Evolutionary conservation across 1,140 invertebrate genomes (phyloP).

Genomic region (Lepidurus apus): DNA sequence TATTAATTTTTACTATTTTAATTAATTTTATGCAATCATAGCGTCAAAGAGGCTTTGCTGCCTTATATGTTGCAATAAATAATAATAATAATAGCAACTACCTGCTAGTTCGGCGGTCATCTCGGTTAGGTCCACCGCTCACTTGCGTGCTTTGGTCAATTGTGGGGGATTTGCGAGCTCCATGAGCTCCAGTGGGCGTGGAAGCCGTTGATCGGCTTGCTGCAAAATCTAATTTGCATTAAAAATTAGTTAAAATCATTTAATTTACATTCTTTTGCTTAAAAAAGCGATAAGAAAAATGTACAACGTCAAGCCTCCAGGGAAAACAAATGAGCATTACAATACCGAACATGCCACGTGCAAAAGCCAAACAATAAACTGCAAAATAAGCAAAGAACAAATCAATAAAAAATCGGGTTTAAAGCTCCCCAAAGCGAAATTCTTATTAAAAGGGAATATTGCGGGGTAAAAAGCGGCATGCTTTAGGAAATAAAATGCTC

Average conservation of each 20-base stretch:
- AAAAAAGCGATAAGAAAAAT: no score
- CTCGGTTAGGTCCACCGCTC: conserved; percentile 39
- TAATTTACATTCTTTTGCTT: background rate
- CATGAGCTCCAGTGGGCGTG: conserved; percentile 62
- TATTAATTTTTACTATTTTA: no score
- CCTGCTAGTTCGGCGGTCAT: conserved; percentile 26
- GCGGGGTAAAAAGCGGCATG: conserved; percentile 16
- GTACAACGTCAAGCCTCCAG: background rate
- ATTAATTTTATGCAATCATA: background rate
- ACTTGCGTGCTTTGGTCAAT: conserved; percentile 74
- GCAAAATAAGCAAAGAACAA: background rate
- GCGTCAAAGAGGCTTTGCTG: no score
- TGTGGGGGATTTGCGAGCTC: conserved; percentile 67
- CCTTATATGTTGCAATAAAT: no score
- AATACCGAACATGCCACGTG: conserved; percentile 32
- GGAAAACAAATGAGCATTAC: conserved; percentile 28
- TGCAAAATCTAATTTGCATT: conserved; percentile 34
- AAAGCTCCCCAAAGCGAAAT: background rate
- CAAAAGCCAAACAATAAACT: background rate
- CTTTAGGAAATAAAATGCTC: background rate
- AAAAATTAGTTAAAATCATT: background rate
- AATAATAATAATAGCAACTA: background rate
- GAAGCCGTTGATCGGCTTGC: conserved; percentile 47
- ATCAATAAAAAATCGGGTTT: background rate
- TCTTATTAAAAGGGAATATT: conserved; percentile 24